Percentiles rank a stretch among this genome's conserved stretches.
phyloP scores from a whole-genome alignment of 2,113 vertebrate genomes.

The Telmatochromis sp. region DNA sequence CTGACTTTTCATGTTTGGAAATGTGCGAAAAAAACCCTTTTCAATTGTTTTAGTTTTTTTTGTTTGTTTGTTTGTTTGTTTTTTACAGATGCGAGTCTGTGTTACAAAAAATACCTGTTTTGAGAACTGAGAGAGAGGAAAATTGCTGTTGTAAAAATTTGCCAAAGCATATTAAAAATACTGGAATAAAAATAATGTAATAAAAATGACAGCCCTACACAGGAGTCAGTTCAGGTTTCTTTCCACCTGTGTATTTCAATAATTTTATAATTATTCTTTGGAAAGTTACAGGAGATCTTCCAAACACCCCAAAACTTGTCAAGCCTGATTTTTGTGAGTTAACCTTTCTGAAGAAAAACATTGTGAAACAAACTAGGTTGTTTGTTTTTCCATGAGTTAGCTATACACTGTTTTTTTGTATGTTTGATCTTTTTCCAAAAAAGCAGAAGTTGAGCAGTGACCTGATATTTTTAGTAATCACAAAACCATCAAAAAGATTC shows the following conservation, averaged over 20 bases:
- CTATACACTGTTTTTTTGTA: neutral
- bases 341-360: neutral
- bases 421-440: neutral
- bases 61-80: fast-evolving
- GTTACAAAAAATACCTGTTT: neutral
- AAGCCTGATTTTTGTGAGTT: neutral
- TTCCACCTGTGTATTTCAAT: neutral
- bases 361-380: neutral
- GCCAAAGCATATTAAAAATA: neutral
- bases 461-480: neutral
- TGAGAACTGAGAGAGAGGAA: neutral
- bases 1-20: neutral
- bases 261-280: neutral
- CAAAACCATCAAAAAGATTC: neutral
- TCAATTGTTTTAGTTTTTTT: neutral
- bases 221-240: neutral
- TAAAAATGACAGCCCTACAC: neutral
- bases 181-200: neutral
- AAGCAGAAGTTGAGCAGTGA: neutral
- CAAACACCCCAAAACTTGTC: neutral
- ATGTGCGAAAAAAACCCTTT: fast-evolving
- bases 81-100: neutral
- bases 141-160: neutral
- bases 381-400: neutral
- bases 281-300: neutral